Percentiles rank a stretch among this genome's conserved stretches.
These are phyloP conservation scores for Mastacembelus armatus DNA, from an alignment of 2,797 vertebrate species.

Conservation along the genomic window DNA sequence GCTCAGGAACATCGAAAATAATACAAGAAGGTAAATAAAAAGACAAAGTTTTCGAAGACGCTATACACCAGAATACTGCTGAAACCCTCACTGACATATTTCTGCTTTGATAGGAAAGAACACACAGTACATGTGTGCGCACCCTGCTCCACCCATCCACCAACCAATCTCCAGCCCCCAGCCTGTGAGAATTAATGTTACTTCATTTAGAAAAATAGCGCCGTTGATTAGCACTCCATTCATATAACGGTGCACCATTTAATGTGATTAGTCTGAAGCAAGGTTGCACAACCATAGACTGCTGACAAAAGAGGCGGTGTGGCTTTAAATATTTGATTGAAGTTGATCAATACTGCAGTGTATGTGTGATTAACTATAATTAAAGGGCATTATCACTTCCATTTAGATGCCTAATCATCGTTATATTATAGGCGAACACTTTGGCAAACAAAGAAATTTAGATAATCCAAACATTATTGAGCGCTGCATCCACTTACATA, in stretches of 20 bases:
- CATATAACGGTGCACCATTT: conserved; percentile 46
- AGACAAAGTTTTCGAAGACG: background rate
- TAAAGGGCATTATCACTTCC: background rate
- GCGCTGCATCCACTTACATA: background rate
- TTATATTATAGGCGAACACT: background rate
- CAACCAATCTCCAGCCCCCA: background rate
- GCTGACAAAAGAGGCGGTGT: conserved; percentile 7
- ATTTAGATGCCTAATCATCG: conserved; percentile 2
- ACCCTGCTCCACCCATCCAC: conserved; percentile 10
- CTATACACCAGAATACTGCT: background rate
- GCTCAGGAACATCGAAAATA: no score
- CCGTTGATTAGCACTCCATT: conserved; percentile 47
- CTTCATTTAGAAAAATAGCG: conserved; percentile 52
- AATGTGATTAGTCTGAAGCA: conserved; percentile 56
- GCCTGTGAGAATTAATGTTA: conserved; percentile 41
- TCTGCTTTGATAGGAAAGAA: conserved; percentile 51
- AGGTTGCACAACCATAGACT: conserved; percentile 29
- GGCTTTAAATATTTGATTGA: conserved; percentile 32
- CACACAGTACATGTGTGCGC: background rate
- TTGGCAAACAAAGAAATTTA: conserved; percentile 12
- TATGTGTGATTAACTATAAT: conserved; percentile 10
- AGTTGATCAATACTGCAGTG: background rate
- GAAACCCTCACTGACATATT: conserved; percentile 38
- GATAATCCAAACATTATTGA: conserved; percentile 9
- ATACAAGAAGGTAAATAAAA: no score